phyloP scores from a whole-genome alignment of 1,140 invertebrate genomes.

The Drosophila punjabiensis region DNA sequence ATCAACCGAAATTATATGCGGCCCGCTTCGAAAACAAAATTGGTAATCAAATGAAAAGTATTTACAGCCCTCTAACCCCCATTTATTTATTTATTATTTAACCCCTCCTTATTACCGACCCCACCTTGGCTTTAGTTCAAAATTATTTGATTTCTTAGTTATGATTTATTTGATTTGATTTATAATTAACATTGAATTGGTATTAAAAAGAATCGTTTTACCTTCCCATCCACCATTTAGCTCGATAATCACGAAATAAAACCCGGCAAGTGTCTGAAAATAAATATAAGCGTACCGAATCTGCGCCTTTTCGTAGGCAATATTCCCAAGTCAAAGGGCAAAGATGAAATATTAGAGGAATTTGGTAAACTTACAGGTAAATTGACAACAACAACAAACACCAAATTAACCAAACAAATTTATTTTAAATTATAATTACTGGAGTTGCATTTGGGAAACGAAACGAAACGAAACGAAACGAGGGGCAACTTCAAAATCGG shows the following conservation, averaged over 20 bases:
- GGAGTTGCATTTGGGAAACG: slow-evolving; percentile 32
- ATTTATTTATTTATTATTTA: slow-evolving; percentile 32
- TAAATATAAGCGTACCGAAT: slow-evolving; percentile 99
- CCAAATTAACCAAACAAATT: slow-evolving; percentile 86
- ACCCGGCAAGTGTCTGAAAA: slow-evolving; percentile 99
- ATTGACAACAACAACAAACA: slow-evolving; percentile 52
- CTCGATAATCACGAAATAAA: slow-evolving; percentile 99
- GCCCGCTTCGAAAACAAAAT: slow-evolving; percentile 48
- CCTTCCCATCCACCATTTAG: slow-evolving; percentile 89
- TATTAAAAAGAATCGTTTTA: slow-evolving; percentile 75
- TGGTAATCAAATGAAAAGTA: slow-evolving; percentile 62
- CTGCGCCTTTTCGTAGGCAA: slow-evolving; percentile 99
- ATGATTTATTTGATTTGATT: slow-evolving; percentile 55
- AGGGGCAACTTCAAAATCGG: slow-evolving; percentile 65
- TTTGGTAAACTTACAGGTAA: slow-evolving; percentile 99
- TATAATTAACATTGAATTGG: slow-evolving; percentile 75
- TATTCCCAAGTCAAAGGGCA: slow-evolving; percentile 99
- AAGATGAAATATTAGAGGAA: slow-evolving; percentile 99
- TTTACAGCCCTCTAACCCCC: slow-evolving; percentile 12
- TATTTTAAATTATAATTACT: slow-evolving; percentile 72
- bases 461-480: not conserved
- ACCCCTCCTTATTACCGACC: slow-evolving; percentile 8
- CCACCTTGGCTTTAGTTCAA: slow-evolving; percentile 20
- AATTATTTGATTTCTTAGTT: slow-evolving; percentile 41
- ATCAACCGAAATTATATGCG: slow-evolving; percentile 50